Evolutionary conservation across 2,888 invertebrate species (phyloP), one percentile per base, ranked within the genome.

Genomic region (Stratiomys singularior): DNA sequence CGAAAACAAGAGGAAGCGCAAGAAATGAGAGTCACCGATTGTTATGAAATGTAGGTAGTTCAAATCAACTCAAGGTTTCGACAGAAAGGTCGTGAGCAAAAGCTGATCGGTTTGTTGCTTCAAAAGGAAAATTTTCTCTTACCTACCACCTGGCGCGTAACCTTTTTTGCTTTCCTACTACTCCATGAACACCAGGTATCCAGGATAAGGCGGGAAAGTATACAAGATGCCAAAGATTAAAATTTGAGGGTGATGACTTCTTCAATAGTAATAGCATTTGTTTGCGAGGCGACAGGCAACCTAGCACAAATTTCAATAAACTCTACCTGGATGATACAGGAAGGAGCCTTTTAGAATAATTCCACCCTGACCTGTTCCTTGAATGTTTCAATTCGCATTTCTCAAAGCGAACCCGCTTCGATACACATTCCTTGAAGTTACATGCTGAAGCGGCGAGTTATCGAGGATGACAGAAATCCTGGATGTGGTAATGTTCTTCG

Each of bases 51-150:
- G 1, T 9, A 58, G 1, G 1, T 25, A 60, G 60, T 13, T 11
- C 7, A 27, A 25, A 60, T 25, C 23, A 60, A 25, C 25, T 13
- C 60, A 60, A 23, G 52, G 52, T 52, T 52, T 52, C 18, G 18
- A 52, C 63, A 1, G 23, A 67, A 67, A 46, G 25, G 46, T 46
- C 44, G 46, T 23, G 67, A 67, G 44, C 3, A 67, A 44, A 23
- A 44, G 46, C n/a, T n/a, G 67, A 67, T 67, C 67, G n/a, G 0
- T 64, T 23, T 25, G 3, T 37, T 9, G 37, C 5, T 37, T 37
- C 60, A 60, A 28, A 84, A 83, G 82, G 81, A 82, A 81, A 82
- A 82, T 72, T 78, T 77, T 76, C 60, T 60, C 77, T 37, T 37
- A 9, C 3, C 64, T 21, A 74, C 64, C 78, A 78, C 52, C 44